Evolutionary conservation across 2,888 invertebrate genomes (phyloP).

Genomic region (Aspidapion aeneum): DNA sequence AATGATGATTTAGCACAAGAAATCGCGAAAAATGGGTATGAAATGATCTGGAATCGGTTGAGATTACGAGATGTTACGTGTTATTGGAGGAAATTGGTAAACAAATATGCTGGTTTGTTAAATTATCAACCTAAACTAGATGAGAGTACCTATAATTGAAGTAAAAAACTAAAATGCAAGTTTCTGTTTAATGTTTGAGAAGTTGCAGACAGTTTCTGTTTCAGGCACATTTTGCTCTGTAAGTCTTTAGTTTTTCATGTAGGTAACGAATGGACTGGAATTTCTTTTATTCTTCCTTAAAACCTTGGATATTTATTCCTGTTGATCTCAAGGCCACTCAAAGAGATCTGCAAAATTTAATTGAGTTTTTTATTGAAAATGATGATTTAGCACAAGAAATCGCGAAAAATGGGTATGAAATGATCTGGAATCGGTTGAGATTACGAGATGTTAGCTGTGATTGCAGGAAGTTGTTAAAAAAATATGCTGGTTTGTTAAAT

Average conservation of each 20-base stretch:
- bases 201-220: slow-evolving; percentile 95
- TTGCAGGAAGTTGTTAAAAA: slow-evolving; percentile 74
- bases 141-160: too few species aligned
- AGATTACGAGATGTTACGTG: too few species aligned
- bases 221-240: slow-evolving; percentile 92
- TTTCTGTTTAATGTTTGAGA: slow-evolving; percentile 96
- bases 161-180: too few species aligned
- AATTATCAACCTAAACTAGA: too few species aligned
- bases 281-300: slow-evolving; percentile 87
- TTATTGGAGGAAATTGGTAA: slow-evolving; percentile 78
- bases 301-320: slow-evolving; percentile 96
- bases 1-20: too few species aligned
- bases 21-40: too few species aligned
- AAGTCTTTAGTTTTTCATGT: too few species aligned
- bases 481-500: slow-evolving; percentile 65
- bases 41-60: too few species aligned
- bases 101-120: slow-evolving; percentile 67
- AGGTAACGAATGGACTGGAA: slow-evolving; percentile 91
- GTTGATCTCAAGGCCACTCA: slow-evolving; percentile 61
- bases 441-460: slow-evolving; percentile 83
- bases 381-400: slow-evolving; percentile 73
- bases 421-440: too few species aligned
- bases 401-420: slow-evolving; percentile 75
- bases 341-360: slow-evolving; percentile 65
- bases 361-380: slow-evolving; percentile 73